Evolutionary conservation across 1,140 invertebrate genomes (phyloP).

Genomic region (Phthorimaea operculella): DNA sequence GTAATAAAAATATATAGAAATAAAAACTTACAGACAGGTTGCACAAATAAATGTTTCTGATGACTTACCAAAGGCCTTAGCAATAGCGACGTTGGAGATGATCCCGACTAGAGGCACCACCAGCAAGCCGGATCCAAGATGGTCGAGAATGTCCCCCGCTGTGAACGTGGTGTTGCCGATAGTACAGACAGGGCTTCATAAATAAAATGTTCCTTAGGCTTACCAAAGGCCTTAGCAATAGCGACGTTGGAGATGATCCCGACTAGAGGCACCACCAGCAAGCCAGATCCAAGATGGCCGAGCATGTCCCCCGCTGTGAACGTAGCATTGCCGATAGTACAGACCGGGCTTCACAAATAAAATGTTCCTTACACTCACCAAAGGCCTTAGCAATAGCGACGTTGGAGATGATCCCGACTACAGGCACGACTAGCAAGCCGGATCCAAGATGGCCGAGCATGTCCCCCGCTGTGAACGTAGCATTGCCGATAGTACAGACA

Average conservation of each 20-base stretch:
- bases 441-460: conserved; percentile 73
- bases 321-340: conserved; percentile 69
- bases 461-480: conserved; percentile 68
- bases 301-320: conserved; percentile 71
- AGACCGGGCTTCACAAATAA: too few relatives aligned
- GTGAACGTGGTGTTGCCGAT: conserved; percentile 70
- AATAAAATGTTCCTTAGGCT: conserved; percentile 28
- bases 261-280: conserved; percentile 78
- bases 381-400: conserved; percentile 85
- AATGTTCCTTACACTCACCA: conserved; percentile 60
- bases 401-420: conserved; percentile 80
- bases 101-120: conserved; percentile 79
- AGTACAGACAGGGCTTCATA: too few relatives aligned
- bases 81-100: conserved; percentile 82
- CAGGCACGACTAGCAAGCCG: conserved; percentile 76
- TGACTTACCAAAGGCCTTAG: conserved; percentile 79
- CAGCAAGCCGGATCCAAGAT: conserved; percentile 75
- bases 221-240: conserved; percentile 82
- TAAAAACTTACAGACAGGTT: too few relatives aligned
- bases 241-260: conserved; percentile 81
- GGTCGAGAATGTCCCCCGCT: conserved; percentile 70
- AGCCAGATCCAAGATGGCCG: conserved; percentile 71
- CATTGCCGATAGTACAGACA: conserved; percentile 68
- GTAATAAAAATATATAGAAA: too few relatives aligned
- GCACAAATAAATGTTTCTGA: background rate